phyloP scores from a whole-genome alignment of 2,797 vertebrate genomes.

The Spheniscus humboldti region DNA sequence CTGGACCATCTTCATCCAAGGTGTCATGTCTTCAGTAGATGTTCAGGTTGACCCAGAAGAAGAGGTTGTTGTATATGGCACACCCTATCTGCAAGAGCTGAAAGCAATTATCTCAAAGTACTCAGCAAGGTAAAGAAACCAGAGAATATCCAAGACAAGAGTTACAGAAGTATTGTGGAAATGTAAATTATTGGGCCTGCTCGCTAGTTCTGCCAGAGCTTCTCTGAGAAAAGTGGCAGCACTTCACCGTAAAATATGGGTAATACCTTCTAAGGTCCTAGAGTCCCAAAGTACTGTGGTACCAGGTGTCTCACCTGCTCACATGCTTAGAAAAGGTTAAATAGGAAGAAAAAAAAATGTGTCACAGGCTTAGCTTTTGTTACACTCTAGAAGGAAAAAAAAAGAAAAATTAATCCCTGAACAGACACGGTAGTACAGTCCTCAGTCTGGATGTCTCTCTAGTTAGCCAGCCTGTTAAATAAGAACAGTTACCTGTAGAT shows the following conservation, averaged over 20 bases:
- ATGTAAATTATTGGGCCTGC: rapidly evolving
- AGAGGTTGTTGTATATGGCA: constrained; percentile 90
- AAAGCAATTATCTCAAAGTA: constrained; percentile 81
- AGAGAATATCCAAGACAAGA: not conserved
- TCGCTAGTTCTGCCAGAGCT: not conserved
- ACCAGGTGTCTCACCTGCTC: not conserved
- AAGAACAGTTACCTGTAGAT: not conserved
- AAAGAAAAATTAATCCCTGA: not conserved
- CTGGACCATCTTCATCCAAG: constrained; percentile 90
- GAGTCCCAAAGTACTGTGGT: not conserved
- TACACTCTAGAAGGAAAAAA: not conserved
- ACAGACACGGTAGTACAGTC: not conserved
- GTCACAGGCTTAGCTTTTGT: not conserved
- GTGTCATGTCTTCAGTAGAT: constrained; percentile 84
- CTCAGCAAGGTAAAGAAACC: constrained; percentile 80
- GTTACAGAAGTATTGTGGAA: not conserved
- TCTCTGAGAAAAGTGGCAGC: not conserved
- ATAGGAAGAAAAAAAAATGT: not conserved
- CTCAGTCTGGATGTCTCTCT: not conserved
- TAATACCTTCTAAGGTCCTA: not conserved
- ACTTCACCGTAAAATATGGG: not conserved
- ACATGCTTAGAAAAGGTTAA: not conserved
- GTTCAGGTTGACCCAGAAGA: constrained; percentile 80
- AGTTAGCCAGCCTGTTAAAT: not conserved
- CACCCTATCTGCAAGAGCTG: constrained; percentile 88